Conservation (phyloP, 92 coral and sea anemone genomes). For the Palythoa heliodiscus region DNA sequence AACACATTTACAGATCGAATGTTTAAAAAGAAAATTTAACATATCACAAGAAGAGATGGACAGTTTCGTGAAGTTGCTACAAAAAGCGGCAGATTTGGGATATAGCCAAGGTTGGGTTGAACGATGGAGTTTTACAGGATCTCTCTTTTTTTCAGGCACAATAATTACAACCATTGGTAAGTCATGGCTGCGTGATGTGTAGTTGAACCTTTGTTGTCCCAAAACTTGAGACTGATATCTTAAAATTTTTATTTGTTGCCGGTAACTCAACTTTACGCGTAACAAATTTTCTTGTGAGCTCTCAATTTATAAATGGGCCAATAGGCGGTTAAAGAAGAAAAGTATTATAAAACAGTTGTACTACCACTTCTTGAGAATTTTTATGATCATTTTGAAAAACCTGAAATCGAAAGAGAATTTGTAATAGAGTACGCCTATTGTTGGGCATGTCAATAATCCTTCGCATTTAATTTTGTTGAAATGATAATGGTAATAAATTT, state of each 20-base stretch:
- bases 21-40: conserved; percentile 60
- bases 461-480: neutral
- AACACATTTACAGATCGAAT: conserved; percentile 57
- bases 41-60: conserved; percentile 68
- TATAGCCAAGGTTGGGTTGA: conserved; percentile 76
- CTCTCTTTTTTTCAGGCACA: conserved; percentile 93
- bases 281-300: neutral
- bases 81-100: conserved; percentile 72
- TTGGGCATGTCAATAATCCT: conserved; percentile 7
- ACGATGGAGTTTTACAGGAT: conserved; percentile 91
- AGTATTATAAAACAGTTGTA: neutral
- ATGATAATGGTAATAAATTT: neutral
- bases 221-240: neutral
- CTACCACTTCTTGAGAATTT: neutral
- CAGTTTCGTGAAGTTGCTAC: conserved; percentile 58
- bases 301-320: neutral
- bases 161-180: conserved; percentile 95
- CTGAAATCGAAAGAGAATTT: neutral
- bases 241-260: neutral
- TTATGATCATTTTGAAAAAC: neutral
- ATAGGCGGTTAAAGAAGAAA: neutral
- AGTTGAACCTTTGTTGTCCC: neutral
- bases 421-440: neutral
- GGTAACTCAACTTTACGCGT: neutral
- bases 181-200: neutral